A percentile compares a stretch with the other conserved stretches of the same genome.
These are phyloP conservation scores for Pardosa pseudoannulata DNA, from an alignment of 2,888 invertebrate species.

Conservation along the genomic window DNA sequence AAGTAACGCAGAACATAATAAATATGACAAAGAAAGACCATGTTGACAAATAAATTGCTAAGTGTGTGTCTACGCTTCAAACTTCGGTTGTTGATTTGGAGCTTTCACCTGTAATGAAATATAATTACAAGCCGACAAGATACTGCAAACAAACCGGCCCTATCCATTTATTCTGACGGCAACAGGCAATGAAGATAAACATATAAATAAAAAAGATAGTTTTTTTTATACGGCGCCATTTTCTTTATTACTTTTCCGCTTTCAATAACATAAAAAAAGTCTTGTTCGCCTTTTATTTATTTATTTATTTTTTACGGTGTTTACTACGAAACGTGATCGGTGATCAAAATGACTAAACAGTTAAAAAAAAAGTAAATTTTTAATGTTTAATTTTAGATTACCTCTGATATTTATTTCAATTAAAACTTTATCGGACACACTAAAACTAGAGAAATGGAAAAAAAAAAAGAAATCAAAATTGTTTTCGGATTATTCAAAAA, in stretches of 20 bases:
- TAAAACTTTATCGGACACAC: not conserved
- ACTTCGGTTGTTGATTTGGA: slow-evolving; percentile 23
- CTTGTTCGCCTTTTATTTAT: not conserved
- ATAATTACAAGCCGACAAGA: slow-evolving; percentile 51
- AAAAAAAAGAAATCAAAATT: no score
- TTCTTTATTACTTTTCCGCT: not conserved
- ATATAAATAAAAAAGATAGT: not conserved
- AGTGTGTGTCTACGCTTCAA: not conserved
- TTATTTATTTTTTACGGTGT: not conserved
- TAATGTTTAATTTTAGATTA: not conserved
- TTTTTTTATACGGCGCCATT: not conserved
- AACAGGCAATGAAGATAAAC: not conserved
- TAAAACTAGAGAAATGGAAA: no score
- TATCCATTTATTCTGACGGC: slow-evolving; percentile 34
- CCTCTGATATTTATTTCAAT: not conserved
- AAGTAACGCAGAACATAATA: no score
- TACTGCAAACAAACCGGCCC: slow-evolving; percentile 16
- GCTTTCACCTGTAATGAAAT: slow-evolving; percentile 42
- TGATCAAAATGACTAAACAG: not conserved
- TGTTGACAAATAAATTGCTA: slow-evolving; percentile 36
- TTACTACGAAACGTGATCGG: not conserved
- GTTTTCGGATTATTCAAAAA: no score
- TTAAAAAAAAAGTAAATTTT: not conserved
- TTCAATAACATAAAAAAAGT: not conserved
- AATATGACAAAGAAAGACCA: not conserved